Base-by-base conservation (phyloP, 2,888 invertebrate species). In the Spicauda simplicius region DNA sequence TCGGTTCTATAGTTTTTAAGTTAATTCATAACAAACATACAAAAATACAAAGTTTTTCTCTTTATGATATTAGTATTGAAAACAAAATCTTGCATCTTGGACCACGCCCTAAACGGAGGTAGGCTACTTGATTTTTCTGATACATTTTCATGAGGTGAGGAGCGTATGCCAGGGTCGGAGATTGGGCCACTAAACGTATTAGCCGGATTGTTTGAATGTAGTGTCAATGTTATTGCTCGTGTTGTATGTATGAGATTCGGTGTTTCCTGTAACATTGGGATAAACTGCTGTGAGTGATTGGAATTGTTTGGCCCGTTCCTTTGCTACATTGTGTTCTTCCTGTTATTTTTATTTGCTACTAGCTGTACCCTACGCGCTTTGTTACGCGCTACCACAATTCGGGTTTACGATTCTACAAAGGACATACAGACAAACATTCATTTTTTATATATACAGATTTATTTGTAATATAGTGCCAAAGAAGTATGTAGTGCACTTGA, bases 121-220 rank as follows among this genome's bases (percentile, higher is more conserved):
- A 76, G 77, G 86, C 81, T 86, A 87, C 88, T 91, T 87, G 91
- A 91, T 91, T 92, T 90, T 91, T 90, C 85, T 90, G 90, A 91
- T 92, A 92, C 92, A 92, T 92, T 92, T 92, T 92, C 92, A 92
- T 92, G 92, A 91, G 91, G 84, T 80, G 77, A 81, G 81, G 77
- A 80, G 79, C 80, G 77, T 80, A 82, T 80, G 77, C 79, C 80
- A 76, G 77, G 79, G 77, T 77, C 80, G 71, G 79, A 80, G 84
- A 85, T 87, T 87, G 85, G 81, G 75, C 79, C 78, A 77, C 82
- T 87, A 84, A 85, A 87, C 84, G 84, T 85, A 87, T 89, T 86
- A 88, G 81, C 82, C 69, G 69, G 73, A 75, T 74, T 74, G 73
- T 74, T 69, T 71, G 69, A 70, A 72, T 69, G 53, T 68, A 62